Conservation (phyloP, 2,797 vertebrate genomes). For the Hydrolagus colliei region DNA sequence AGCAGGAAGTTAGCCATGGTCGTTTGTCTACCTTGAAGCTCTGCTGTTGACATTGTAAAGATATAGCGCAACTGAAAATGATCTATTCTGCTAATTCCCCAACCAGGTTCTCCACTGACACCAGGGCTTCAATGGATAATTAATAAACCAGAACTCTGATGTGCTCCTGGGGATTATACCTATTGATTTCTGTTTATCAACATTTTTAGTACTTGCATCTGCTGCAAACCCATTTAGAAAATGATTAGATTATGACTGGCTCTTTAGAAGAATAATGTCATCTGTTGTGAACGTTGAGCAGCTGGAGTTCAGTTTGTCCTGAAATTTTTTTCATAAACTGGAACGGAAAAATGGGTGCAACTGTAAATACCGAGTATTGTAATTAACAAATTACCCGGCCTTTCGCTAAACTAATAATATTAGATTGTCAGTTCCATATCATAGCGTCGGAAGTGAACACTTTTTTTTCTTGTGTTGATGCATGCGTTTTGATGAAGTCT, state of each 20-base stretch:
- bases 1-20: background rate
- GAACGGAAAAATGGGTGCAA: background rate
- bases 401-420: background rate
- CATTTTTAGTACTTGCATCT: background rate
- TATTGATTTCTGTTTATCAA: background rate
- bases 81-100: background rate
- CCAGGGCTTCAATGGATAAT: background rate
- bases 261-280: background rate
- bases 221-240: background rate
- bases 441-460: background rate
- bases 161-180: background rate
- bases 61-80: background rate
- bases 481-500: background rate
- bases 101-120: background rate
- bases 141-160: background rate
- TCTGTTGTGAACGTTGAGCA: background rate
- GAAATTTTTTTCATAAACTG: background rate
- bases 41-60: background rate
- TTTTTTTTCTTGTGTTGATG: no score
- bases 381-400: background rate
- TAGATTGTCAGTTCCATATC: background rate
- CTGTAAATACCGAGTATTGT: background rate
- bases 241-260: background rate
- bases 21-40: background rate
- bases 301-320: no score